These are phyloP conservation scores for Echinometra lucunter DNA, from an alignment of 53 echinoderm and acorn worm species.

Conservation along the genomic window DNA sequence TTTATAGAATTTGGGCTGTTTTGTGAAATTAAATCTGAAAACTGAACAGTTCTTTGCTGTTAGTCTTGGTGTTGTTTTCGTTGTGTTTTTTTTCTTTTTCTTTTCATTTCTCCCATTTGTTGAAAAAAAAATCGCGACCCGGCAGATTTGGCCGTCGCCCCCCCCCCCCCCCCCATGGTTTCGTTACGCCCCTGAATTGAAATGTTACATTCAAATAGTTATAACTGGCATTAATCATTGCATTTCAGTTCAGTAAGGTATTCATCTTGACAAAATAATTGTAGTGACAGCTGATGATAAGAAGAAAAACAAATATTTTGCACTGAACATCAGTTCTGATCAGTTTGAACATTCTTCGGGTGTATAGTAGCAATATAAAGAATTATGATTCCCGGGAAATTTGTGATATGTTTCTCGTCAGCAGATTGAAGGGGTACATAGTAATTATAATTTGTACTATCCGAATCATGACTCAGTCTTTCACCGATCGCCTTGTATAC, in stretches of 20 bases:
- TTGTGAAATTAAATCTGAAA: too few species aligned
- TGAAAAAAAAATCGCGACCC: too few species aligned
- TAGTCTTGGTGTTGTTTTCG: too few species aligned
- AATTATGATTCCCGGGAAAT: slow-evolving; percentile 3
- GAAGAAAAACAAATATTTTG: neutral
- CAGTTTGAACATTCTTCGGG: neutral
- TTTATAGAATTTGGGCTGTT: too few species aligned
- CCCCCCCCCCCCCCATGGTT: neutral
- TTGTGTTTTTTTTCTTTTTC: too few species aligned
- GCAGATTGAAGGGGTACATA: neutral
- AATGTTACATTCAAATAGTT: too few species aligned
- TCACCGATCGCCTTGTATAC: neutral
- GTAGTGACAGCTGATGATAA: too few species aligned
- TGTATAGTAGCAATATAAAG: neutral
- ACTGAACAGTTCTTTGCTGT: too few species aligned
- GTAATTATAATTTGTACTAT: slow-evolving; percentile 22
- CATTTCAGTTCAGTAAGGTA: neutral
- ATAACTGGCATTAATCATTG: neutral
- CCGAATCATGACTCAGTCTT: slow-evolving; percentile 40
- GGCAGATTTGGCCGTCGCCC: neutral
- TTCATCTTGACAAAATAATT: neutral
- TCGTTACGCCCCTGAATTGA: neutral
- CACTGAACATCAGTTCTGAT: neutral
- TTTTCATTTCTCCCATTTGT: too few species aligned
- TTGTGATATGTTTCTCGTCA: neutral